Percentiles rank a stretch among this genome's conserved stretches.
Evolutionary conservation across 23 tunicate genomes (phyloP).

Genomic region (Halocynthia aurantium): DNA sequence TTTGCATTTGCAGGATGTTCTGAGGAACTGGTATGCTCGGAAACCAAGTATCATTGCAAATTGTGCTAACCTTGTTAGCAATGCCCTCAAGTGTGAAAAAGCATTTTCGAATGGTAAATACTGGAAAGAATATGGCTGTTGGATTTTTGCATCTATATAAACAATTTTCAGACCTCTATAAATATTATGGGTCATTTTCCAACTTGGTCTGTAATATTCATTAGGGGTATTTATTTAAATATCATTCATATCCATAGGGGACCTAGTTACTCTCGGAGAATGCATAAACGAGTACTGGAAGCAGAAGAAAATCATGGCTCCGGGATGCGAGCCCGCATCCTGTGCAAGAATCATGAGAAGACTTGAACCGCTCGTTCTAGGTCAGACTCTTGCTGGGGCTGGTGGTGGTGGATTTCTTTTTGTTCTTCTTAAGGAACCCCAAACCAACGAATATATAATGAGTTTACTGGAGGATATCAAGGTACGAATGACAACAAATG

Average conservation of each 20-base stretch:
- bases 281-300: constrained; percentile 67
- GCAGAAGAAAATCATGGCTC: constrained; percentile 89
- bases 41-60: constrained; percentile 42
- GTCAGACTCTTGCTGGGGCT: constrained; percentile 73
- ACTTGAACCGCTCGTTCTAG: constrained; percentile 28
- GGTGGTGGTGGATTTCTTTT: constrained; percentile 92
- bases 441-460: constrained; percentile 16
- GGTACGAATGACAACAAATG: background rate
- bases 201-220: too few species aligned
- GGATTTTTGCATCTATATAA: background rate
- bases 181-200: too few species aligned
- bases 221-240: background rate
- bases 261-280: constrained; percentile 30
- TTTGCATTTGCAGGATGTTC: constrained; percentile 43
- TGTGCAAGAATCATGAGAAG: constrained; percentile 58
- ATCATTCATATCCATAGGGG: background rate
- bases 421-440: constrained; percentile 52
- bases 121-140: background rate
- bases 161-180: too few species aligned
- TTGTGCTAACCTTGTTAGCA: constrained; percentile 42
- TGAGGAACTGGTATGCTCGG: constrained; percentile 81
- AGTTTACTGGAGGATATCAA: constrained; percentile 30
- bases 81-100: constrained; percentile 53
- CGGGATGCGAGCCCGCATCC: constrained; percentile 81
- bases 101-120: constrained; percentile 26